A percentile compares a stretch with the other conserved stretches of the same genome.
phyloP scores from a whole-genome alignment of 2,113 vertebrate genomes.

The Gorsachius goisagi region DNA sequence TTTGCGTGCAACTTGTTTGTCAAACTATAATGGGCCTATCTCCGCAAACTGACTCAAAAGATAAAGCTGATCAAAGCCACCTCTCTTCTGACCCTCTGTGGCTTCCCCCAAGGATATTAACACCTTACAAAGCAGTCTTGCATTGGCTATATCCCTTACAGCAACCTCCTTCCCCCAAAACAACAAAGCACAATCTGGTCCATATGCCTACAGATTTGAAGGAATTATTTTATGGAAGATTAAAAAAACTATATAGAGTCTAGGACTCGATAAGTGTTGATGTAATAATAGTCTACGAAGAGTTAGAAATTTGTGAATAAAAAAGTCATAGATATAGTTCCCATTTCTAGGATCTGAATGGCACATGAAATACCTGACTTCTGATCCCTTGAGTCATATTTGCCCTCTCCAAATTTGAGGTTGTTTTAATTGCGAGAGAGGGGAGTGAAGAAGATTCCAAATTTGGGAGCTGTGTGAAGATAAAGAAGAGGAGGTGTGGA shows the following conservation, averaged over 20 bases:
- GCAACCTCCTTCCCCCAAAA: neutral
- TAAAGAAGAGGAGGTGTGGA: neutral
- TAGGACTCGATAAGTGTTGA: neutral
- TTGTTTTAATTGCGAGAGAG: neutral
- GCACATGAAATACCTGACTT: neutral
- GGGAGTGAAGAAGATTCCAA: neutral
- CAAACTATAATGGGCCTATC: neutral
- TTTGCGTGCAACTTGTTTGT: neutral
- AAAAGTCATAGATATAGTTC: neutral
- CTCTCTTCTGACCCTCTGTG: neutral
- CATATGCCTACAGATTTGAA: neutral
- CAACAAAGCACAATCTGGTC: accelerated
- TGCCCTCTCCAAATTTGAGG: neutral
- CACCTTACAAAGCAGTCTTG: neutral
- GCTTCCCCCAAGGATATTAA: neutral
- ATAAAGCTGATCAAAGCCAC: neutral
- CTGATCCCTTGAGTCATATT: neutral
- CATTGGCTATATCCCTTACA: neutral
- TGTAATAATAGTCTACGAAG: neutral
- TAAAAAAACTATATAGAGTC: neutral
- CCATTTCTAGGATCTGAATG: neutral
- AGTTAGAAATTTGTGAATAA: neutral
- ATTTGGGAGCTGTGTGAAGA: neutral
- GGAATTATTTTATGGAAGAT: neutral
- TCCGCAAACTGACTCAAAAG: neutral